Conservation (phyloP, 2,797 vertebrate genomes). For the Rhadinocentrus ornatus region DNA sequence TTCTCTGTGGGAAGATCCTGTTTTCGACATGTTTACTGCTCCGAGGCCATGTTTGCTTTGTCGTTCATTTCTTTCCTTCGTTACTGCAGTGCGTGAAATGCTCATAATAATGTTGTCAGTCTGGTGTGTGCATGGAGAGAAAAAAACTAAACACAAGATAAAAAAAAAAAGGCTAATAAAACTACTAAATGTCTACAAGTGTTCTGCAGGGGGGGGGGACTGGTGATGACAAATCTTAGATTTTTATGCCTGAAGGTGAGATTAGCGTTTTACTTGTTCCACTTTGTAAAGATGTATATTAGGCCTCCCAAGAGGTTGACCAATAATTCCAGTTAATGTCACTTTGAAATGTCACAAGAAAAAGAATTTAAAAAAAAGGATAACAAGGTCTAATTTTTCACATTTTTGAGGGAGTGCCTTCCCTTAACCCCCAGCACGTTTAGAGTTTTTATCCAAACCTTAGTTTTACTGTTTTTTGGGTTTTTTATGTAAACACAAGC, state of each 20-base stretch:
- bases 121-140: constrained; percentile 89
- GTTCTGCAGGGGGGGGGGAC: constrained; percentile 76
- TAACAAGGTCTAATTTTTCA: constrained; percentile 82
- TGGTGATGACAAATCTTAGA: constrained; percentile 72
- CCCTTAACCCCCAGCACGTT: constrained; percentile 82
- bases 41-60: constrained; percentile 70
- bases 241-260: constrained; percentile 80
- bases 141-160: constrained; percentile 59
- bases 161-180: constrained; percentile 73
- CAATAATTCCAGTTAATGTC: constrained; percentile 86
- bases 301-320: constrained; percentile 86
- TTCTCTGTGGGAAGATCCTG: constrained; percentile 51
- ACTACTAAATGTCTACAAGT: constrained; percentile 79
- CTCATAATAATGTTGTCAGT: constrained; percentile 85
- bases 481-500: constrained; percentile 90
- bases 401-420: constrained; percentile 74
- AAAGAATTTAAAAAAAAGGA: constrained; percentile 58
- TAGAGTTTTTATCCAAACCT: constrained; percentile 86
- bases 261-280: constrained; percentile 84
- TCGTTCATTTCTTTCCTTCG: constrained; percentile 65
- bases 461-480: constrained; percentile 82
- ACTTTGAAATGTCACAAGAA: constrained; percentile 85
- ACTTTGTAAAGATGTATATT: constrained; percentile 87
- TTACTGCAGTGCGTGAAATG: constrained; percentile 75
- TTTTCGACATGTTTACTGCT: constrained; percentile 77